Base-by-base conservation (phyloP, 1,140 invertebrate genomes). In the Akabosia matsudoensis region DNA sequence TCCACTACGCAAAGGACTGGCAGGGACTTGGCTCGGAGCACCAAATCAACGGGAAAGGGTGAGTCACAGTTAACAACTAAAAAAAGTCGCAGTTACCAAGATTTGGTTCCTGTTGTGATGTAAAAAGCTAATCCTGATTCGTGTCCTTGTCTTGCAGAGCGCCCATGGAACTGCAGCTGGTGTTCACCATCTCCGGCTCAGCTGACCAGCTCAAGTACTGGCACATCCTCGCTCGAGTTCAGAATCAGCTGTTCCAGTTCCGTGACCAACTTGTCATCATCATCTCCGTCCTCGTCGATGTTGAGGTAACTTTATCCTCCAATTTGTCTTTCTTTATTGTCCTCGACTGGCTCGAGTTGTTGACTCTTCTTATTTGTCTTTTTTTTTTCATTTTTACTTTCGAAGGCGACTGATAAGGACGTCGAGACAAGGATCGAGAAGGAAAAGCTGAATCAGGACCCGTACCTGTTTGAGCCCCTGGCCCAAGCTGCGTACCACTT, bases 401-500 rank as follows among this genome's bases (percentile, higher is more conserved):
- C 37, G 37, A 16, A 56, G 54, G 54, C 14, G 24, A 13, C 54
- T 13, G 54, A 56, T 16, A 22, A 56, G 24, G 54, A 7, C 24
- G 54, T 56, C 13, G 24, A 16, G 3, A 10, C 14, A 3, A 56
- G 22, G n/a, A 56, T 56, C 24, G 54, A 7, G 54, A 22, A 56
- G 7, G 54, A 56, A 22, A 56, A 24, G 54, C n/a, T 16, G 3
- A 16, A 3, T 13, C 54, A 10, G 22, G 54, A 56, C 54, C 54
- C 54, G 3, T 56, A 56, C 24, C 54, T 56, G 4, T 56, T 56
- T 56, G 54, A 56, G n/a, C 54, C 54, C 4, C 24, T 56, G 10
- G 22, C 54, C n/a, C 54, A 56, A 24, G 54, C 54, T 24, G 54
- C 54, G 4, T 56, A 56, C n/a, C 54, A 56, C 54, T 56, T 56